Conservation (phyloP, 2,113 vertebrate genomes). For the Chunga burmeisteri region DNA sequence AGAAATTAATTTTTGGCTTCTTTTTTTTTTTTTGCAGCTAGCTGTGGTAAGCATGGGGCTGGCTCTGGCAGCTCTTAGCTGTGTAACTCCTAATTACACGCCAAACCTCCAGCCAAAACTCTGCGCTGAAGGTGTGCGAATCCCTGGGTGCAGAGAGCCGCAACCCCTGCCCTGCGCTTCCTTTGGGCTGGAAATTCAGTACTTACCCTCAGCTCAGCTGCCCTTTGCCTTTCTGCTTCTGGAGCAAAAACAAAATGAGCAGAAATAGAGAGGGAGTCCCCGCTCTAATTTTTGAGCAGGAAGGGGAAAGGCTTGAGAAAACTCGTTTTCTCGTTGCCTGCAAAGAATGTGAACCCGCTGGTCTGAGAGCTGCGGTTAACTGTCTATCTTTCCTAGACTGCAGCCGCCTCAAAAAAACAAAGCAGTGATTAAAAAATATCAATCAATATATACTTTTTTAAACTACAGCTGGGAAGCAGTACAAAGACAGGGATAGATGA, state of each 20-base stretch:
- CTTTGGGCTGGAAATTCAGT: not conserved
- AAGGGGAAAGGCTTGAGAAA: conserved; percentile 16
- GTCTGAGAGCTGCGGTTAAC: conserved; percentile 27
- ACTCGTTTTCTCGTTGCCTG: not conserved
- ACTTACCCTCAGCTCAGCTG: not conserved
- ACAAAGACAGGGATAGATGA: not conserved
- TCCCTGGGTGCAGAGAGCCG: not conserved
- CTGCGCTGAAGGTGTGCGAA: not conserved
- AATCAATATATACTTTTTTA: not conserved
- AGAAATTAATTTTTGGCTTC: not conserved
- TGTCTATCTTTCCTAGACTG: conserved; percentile 19
- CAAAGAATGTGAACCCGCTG: conserved; percentile 47
- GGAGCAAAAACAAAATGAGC: not conserved
- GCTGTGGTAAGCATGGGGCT: fast-evolving
- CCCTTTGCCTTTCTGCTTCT: not conserved
- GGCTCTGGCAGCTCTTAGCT: not conserved
- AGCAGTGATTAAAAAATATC: conserved; percentile 20
- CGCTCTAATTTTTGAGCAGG: not conserved
- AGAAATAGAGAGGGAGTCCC: not conserved
- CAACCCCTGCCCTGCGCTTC: not conserved
- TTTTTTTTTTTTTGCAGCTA: not conserved
- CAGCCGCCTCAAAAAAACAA: conserved; percentile 49
- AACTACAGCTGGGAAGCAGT: not conserved
- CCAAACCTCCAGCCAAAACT: not conserved
- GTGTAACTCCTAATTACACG: not conserved